Evolutionary conservation across 2,797 vertebrate species (phyloP), one percentile per base, ranked within the genome.

Genomic region (Sebastiscus tertius): DNA sequence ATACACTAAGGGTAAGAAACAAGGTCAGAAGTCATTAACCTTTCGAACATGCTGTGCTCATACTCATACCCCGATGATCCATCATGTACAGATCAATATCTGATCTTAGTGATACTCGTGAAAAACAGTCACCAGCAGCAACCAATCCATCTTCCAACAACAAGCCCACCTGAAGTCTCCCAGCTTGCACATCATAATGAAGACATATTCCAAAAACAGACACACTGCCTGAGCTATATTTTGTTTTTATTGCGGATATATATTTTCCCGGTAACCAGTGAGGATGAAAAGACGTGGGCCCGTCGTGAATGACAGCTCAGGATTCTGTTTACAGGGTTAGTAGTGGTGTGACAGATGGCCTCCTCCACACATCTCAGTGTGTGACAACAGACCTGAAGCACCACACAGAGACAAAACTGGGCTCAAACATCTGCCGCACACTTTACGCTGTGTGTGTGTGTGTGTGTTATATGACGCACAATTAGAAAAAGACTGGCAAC

Each of bases 311-410:
- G 91, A 90, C 89, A 88, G 88, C 89, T 83, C 49, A 83, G 91
- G 91, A 89, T 92, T 90, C 33, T 91, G 86, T 90, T 92, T 89
- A 77, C 83, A 67, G 83, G 82, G 86, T 80, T 79, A 75, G 77
- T 58, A 55, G 68, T 64, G 84, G 68, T 72, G 81, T 87, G 89
- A 89, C 92, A 94, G 92, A 92, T 93, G 92, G 83, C 87, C 86
- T 91, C 91, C 92, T 92, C 89, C 93, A 88, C 91, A 93, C 88
- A 42, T 36, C 72, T 79, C 77, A 34, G 68, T 82, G 87, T 80
- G 39, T 70, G 85, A 88, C 89, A 91, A 89, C 92, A 93, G 87
- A 87, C 89, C 88, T 89, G 83, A 82, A 86, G 86, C 82, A 52
- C 64, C 87, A 33, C 78, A 75, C 68, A 58, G 83, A 81, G 52